phyloP scores from a whole-genome alignment of 2,888 invertebrate species.

The Hofmannophila pseudospretella region DNA sequence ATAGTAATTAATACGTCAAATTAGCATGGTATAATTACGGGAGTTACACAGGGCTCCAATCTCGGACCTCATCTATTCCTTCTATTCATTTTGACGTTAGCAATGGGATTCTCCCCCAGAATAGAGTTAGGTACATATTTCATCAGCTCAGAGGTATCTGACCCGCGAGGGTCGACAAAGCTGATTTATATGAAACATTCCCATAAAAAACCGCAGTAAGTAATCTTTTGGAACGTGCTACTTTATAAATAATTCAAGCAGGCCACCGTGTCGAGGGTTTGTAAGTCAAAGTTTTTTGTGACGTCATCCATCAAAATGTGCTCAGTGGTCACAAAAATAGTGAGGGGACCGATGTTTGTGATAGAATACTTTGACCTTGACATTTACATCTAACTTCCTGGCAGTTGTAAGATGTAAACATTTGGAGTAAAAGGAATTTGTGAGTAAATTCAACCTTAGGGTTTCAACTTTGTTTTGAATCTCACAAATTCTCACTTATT shows the following conservation, averaged over 20 bases:
- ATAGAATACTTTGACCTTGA: neutral
- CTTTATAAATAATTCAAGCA: slow-evolving; percentile 9
- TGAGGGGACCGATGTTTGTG: neutral
- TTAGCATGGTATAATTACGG: no score
- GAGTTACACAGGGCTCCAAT: neutral
- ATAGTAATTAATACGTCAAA: no score
- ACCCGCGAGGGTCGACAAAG: slow-evolving; percentile 1
- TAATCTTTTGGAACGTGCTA: slow-evolving; percentile 3
- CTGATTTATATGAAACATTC: slow-evolving; percentile 8
- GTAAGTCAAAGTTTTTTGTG: slow-evolving; percentile 2
- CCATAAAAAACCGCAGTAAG: neutral
- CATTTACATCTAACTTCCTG: no score
- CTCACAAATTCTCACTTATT: no score
- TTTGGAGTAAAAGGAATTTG: no score
- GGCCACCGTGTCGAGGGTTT: neutral
- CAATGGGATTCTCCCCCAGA: neutral
- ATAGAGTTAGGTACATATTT: slow-evolving; percentile 5
- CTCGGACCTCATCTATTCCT: neutral
- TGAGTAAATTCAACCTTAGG: no score
- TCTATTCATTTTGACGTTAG: neutral
- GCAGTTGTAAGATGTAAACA: no score
- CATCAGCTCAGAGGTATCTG: slow-evolving; percentile 5
- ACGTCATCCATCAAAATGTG: slow-evolving; percentile 6
- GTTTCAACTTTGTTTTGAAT: no score
- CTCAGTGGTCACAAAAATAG: neutral